Base-by-base conservation (phyloP, 2,797 vertebrate species). In the Molossus alvarezi region DNA sequence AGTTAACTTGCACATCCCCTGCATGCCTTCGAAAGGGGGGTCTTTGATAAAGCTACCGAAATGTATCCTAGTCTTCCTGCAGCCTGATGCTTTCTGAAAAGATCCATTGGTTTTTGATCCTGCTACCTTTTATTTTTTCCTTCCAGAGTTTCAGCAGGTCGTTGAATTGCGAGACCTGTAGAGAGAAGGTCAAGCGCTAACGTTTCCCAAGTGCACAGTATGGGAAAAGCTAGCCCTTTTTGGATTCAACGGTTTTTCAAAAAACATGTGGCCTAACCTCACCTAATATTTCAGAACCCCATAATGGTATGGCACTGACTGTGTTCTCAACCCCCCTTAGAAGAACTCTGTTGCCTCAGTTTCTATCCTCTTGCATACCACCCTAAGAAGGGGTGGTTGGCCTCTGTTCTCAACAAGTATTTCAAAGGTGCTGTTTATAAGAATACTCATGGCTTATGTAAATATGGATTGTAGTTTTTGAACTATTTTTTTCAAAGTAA, bases 351-450 rank as follows among this genome's bases (percentile, higher is more conserved):
- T 57, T 85, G 80, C 33, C 55, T 86, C 18, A 17, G 14, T 90
- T 95, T 92, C 48, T 53, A 27, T 25, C 51, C 17, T n/a, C 84
- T 82, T 45, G 48, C 11, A 41, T 4, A n/a, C 5, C 12, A 67
- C 11, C 64, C 18, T 41, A 55, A 71, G 27, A 73, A 90, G 55
- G 37, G 1, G 62, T 29, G 29, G 1, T 33, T 65, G n/a, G 18
- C 86, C 10, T 95, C 84, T 89, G 21, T 85, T 79, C 45, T 96
- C 23, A 83, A 77, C 91, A 60, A 92, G 10, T 5, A 10, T 92
- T 96, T 94, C 69, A 48, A 37, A 57, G 3, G 60, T 75, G 92
- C 12, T 48, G 79, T 86, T 90, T 71, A 79, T 62, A 48, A 75
- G 21, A 77, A 20, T 27, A 21, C 33, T 62, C 29, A 23, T 62